Conservation (phyloP, 2,797 vertebrate genomes). For the Aldrovandia affinis region DNA sequence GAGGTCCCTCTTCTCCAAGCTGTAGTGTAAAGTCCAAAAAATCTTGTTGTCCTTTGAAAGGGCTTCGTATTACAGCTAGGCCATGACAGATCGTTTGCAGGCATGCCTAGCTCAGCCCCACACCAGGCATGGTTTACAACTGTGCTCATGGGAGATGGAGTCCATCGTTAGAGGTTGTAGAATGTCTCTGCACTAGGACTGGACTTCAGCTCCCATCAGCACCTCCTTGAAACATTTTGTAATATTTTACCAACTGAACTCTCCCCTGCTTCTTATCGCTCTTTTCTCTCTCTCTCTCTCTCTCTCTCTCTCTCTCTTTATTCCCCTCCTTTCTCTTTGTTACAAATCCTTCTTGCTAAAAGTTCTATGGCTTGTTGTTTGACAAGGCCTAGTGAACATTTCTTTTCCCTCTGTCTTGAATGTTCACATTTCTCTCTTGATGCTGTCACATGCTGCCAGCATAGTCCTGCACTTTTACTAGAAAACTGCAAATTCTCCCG, state of each 20-base stretch:
- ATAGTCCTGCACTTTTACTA: conserved; percentile 8
- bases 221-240: not conserved
- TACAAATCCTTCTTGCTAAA: not conserved
- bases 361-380: not conserved
- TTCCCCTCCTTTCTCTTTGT: not conserved
- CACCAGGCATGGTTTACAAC: not conserved
- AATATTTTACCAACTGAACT: not conserved
- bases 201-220: conserved; percentile 1
- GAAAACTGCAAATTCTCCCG: conserved; percentile 6
- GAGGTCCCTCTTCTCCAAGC: not conserved
- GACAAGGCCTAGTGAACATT: not conserved
- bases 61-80: not conserved
- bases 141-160: not conserved
- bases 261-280: not conserved
- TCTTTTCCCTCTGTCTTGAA: not conserved
- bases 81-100: conserved; percentile 18
- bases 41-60: conserved; percentile 10
- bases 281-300: conserved; percentile 6
- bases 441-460: not conserved
- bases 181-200: not conserved
- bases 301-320: not conserved
- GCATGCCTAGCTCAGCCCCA: not conserved
- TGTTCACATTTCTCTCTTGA: conserved; percentile 4
- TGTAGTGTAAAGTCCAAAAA: not conserved
- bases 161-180: not conserved